phyloP scores from a whole-genome alignment of 2,113 vertebrate genomes.

The Coptodon rendalli region DNA sequence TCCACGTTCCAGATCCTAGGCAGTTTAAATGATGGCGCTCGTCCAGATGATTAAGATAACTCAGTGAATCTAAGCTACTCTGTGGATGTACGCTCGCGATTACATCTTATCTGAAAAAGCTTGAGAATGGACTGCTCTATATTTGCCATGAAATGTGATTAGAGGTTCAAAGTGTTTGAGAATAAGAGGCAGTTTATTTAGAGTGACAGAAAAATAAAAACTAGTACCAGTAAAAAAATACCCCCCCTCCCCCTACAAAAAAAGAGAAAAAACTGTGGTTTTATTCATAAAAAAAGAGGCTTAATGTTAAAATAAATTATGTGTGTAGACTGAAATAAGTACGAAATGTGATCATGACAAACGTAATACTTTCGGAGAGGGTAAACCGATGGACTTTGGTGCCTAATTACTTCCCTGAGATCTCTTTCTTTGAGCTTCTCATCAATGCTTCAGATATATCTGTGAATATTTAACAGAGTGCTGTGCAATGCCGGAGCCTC shows the following conservation, averaged over 20 bases:
- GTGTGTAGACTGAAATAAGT: too few relatives aligned
- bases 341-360: not conserved
- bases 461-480: conserved; percentile 58
- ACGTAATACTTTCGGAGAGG: not conserved
- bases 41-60: not conserved
- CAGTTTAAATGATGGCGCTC: not conserved
- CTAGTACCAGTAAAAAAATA: not conserved
- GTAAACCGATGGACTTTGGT: conserved; percentile 13
- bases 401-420: conserved; percentile 18
- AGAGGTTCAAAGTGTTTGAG: not conserved
- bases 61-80: not conserved
- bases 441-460: conserved; percentile 46
- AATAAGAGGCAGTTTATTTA: not conserved
- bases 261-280: not conserved
- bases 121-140: not conserved
- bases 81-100: not conserved
- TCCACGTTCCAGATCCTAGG: not conserved
- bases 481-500: conserved; percentile 50
- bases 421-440: conserved; percentile 44
- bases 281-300: not conserved
- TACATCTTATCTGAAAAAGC: not conserved
- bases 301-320: not conserved
- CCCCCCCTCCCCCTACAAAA: not conserved
- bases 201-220: not conserved
- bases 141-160: not conserved